A percentile compares a stretch with the other conserved stretches of the same genome.
These are phyloP conservation scores for Isotomurus palustris DNA, from an alignment of 2,888 invertebrate genomes.

Conservation along the genomic window DNA sequence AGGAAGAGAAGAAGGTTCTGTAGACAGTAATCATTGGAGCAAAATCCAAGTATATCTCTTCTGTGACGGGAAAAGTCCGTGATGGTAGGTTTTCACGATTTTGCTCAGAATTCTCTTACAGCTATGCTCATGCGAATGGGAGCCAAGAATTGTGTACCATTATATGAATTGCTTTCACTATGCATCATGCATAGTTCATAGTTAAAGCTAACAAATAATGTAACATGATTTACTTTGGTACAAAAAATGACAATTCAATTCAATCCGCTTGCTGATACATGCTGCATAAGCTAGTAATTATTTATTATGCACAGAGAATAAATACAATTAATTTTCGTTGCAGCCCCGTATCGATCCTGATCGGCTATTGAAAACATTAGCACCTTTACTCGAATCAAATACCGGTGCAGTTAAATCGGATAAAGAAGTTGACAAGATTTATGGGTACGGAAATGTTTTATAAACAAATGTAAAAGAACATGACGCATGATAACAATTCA, in stretches of 20 bases:
- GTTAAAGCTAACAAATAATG: no score
- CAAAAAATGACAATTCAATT: no score
- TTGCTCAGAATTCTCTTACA: no score
- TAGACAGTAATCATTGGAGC: no score
- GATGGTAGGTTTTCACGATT: neutral
- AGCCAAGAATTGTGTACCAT: no score
- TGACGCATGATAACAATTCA: constrained; percentile 15
- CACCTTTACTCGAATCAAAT: constrained; percentile 70
- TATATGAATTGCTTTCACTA: no score
- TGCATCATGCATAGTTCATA: no score
- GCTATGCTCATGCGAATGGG: no score
- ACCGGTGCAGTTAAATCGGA: constrained; percentile 83
- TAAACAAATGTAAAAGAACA: neutral
- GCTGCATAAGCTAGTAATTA: neutral
- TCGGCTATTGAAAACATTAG: constrained; percentile 80
- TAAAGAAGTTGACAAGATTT: constrained; percentile 80
- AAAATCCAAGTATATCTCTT: no score
- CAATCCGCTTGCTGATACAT: no score
- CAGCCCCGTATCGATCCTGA: constrained; percentile 91
- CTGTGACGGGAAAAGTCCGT: neutral
- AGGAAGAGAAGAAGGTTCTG: no score
- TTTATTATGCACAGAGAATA: neutral
- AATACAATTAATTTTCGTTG: constrained; percentile 48
- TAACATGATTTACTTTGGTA: no score
- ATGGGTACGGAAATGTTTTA: constrained; percentile 64